Evolutionary conservation across 2,797 vertebrate genomes (phyloP).

Genomic region (Phalanger gymnotis): DNA sequence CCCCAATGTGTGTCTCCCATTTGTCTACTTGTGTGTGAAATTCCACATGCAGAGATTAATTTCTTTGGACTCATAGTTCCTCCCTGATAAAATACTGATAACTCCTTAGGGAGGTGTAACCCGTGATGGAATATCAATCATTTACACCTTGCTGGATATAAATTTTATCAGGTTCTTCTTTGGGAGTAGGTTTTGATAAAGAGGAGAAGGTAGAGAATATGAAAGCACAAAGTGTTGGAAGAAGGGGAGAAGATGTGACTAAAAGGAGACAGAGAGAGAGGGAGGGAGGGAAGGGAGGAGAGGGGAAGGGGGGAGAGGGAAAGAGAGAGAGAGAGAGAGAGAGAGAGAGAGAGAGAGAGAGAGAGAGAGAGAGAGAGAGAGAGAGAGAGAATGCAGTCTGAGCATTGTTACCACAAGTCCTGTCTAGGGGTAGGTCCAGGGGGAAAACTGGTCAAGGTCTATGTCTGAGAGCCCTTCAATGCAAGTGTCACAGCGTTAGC

Average conservation of each 20-base stretch:
- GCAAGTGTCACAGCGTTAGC: neutral
- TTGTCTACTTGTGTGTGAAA: neutral
- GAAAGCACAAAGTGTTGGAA: neutral
- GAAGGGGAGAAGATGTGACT: neutral
- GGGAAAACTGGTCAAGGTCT: neutral
- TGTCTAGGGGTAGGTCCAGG: neutral
- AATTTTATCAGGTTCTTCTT: constrained; percentile 37
- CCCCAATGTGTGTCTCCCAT: neutral
- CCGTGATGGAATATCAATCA: neutral
- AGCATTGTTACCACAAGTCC: neutral
- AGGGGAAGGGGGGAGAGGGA: too few species aligned
- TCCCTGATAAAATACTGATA: neutral
- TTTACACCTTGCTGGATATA: neutral
- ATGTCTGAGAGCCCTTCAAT: neutral
- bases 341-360: too few species aligned
- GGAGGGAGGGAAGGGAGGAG: too few species aligned
- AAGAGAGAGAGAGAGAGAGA: too few species aligned
- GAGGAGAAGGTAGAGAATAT: constrained; percentile 1
- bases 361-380: too few species aligned
- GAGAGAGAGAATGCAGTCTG: neutral
- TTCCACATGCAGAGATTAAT: neutral
- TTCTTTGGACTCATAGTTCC: constrained; percentile 2
- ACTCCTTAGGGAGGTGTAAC: neutral
- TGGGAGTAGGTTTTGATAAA: constrained; percentile 23
- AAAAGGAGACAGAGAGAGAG: neutral